Conservation (phyloP, 2,888 invertebrate genomes). For the Tenthredo mesomela region DNA sequence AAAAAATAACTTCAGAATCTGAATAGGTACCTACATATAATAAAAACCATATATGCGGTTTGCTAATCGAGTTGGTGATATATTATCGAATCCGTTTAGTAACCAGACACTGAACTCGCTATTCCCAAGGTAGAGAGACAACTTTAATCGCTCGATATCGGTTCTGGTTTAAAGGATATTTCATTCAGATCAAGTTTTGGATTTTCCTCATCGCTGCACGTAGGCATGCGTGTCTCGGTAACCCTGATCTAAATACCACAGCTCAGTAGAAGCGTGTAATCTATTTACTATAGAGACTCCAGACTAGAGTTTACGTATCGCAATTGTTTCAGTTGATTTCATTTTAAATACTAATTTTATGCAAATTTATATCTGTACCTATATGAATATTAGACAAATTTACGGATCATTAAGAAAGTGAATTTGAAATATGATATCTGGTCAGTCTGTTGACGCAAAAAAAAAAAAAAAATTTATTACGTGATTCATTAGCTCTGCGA, state of each 20-base stretch:
- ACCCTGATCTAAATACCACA: conserved; percentile 43
- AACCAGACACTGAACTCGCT: background rate
- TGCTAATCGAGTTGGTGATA: background rate
- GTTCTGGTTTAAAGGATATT: background rate
- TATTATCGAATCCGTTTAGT: background rate
- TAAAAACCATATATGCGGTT: background rate
- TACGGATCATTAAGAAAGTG: background rate
- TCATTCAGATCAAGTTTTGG: conserved; percentile 1
- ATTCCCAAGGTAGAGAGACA: background rate
- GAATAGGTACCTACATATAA: too few species aligned
- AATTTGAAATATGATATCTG: background rate
- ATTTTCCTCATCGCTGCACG: background rate
- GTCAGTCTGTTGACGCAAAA: background rate
- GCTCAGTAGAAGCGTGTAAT: conserved; percentile 3
- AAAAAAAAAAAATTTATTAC: background rate
- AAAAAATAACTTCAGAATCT: background rate
- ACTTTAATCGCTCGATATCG: background rate
- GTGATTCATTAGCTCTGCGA: background rate
- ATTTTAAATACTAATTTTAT: background rate
- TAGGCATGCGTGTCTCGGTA: conserved; percentile 15
- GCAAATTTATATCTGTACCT: background rate
- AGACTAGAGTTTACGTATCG: background rate
- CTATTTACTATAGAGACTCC: background rate
- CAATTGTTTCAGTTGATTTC: background rate
- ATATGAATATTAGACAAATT: background rate